Evolutionary conservation across 2,113 vertebrate genomes (phyloP).

Genomic region (Sinocyclocheilus anshuiensis): DNA sequence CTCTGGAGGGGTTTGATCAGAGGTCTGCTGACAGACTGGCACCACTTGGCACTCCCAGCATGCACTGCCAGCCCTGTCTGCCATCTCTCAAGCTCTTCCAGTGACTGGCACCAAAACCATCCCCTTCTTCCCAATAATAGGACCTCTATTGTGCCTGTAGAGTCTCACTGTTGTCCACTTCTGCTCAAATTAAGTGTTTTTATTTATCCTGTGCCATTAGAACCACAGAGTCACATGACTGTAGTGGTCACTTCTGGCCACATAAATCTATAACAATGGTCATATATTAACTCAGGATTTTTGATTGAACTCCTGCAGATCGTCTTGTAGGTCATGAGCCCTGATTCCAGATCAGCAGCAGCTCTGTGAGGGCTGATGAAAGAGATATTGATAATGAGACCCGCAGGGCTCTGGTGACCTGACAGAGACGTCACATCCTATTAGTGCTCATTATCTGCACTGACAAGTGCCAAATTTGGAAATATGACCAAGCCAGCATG

Average conservation of each 20-base stretch:
- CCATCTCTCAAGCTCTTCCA: slow-evolving; percentile 33
- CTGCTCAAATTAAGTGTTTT: slow-evolving; percentile 4
- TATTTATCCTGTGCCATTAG: neutral
- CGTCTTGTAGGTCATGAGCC: neutral
- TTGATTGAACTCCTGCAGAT: neutral
- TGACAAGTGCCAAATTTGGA: neutral
- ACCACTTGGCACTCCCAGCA: slow-evolving; percentile 67
- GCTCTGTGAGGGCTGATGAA: slow-evolving; percentile 15
- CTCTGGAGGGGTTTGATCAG: slow-evolving; percentile 60
- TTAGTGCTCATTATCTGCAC: slow-evolving; percentile 18
- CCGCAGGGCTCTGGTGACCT: slow-evolving; percentile 25
- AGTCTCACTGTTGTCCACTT: neutral
- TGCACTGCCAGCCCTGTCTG: slow-evolving; percentile 63
- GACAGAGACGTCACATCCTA: slow-evolving; percentile 8
- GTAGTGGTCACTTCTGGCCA: neutral
- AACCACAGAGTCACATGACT: slow-evolving; percentile 3
- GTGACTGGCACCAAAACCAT: slow-evolving; percentile 38
- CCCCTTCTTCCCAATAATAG: slow-evolving; percentile 15
- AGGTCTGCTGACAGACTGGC: slow-evolving; percentile 64
- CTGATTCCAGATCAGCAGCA: slow-evolving; percentile 23
- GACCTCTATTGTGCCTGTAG: neutral
- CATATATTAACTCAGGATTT: neutral
- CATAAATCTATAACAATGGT: neutral
- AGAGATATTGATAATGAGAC: neutral
- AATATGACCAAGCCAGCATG: neutral